Evolutionary conservation across 2,797 vertebrate genomes (phyloP).

Genomic region (Astyanax mexicanus): DNA sequence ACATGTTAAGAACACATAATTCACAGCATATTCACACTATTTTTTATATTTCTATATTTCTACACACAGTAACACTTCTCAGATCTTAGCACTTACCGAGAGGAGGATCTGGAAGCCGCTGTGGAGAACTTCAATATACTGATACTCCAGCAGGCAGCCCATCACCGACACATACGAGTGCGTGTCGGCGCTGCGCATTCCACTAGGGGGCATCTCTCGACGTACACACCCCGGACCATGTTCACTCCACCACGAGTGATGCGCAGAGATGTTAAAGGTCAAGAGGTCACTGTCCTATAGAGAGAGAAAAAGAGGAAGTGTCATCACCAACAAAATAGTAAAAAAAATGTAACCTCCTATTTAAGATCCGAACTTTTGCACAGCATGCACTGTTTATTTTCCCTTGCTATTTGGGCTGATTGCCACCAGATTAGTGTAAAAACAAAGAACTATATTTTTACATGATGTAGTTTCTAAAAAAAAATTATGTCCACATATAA

Average conservation of each 20-base stretch:
- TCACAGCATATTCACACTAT: no score
- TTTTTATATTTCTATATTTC: no score
- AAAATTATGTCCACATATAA: no score
- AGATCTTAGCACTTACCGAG: constrained; percentile 78
- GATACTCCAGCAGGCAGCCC: constrained; percentile 87
- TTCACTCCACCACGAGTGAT: constrained; percentile 92
- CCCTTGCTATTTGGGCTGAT: no score
- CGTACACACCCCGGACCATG: constrained; percentile 87
- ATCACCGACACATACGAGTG: constrained; percentile 87
- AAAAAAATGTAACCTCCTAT: no score
- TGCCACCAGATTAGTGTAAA: no score
- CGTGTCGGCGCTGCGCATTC: constrained; percentile 75
- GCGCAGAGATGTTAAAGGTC: constrained; percentile 90
- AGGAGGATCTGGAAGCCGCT: constrained; percentile 87
- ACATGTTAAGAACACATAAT: no score
- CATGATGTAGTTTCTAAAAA: no score
- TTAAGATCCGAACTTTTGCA: no score
- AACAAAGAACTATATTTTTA: no score
- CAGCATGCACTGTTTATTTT: no score
- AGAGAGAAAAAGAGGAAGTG: not conserved
- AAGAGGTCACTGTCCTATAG: constrained; percentile 87
- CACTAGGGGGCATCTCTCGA: constrained; percentile 76
- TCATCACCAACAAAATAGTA: constrained; percentile 2
- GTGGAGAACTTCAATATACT: constrained; percentile 90
- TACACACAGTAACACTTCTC: no score